phyloP scores from a whole-genome alignment of 2,113 vertebrate genomes.

The Alligator sinensis region DNA sequence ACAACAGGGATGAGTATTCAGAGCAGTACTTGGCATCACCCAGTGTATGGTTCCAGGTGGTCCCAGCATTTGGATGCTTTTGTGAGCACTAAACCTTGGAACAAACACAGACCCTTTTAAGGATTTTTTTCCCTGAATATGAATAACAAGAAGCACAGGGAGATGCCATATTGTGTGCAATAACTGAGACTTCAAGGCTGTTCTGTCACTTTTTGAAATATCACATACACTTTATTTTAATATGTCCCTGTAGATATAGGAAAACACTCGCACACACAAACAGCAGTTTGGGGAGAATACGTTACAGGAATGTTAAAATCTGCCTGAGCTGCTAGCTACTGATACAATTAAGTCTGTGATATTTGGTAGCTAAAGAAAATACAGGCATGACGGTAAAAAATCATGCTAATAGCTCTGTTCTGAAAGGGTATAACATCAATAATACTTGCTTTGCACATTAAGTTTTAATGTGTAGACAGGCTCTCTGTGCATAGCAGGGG shows the following conservation, averaged over 20 bases:
- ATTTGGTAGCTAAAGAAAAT: slow-evolving; percentile 14
- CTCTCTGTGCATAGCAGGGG: slow-evolving; percentile 51
- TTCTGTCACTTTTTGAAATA: not conserved
- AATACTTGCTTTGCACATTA: slow-evolving; percentile 56
- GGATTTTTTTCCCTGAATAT: not conserved
- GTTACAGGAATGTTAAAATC: not conserved
- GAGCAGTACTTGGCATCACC: not conserved
- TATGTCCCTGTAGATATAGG: not conserved
- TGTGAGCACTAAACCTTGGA: not conserved
- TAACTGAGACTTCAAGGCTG: not conserved
- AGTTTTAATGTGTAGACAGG: slow-evolving; percentile 65
- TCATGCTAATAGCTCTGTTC: slow-evolving; percentile 32
- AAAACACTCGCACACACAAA: not conserved
- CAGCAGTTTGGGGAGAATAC: not conserved
- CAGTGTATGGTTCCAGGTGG: not conserved
- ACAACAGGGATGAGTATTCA: not conserved
- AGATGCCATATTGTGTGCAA: not conserved
- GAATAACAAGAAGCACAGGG: not conserved
- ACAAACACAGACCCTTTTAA: not conserved
- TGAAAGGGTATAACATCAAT: slow-evolving; percentile 52
- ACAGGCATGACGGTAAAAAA: not conserved
- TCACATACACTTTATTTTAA: not conserved
- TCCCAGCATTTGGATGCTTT: slow-evolving; percentile 15
- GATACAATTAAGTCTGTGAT: not conserved
- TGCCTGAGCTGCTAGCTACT: not conserved